Percentiles rank a stretch among this genome's conserved stretches.
These are phyloP conservation scores for Poeciliopsis infans DNA, from an alignment of 2,797 vertebrate genomes.

Conservation along the genomic window DNA sequence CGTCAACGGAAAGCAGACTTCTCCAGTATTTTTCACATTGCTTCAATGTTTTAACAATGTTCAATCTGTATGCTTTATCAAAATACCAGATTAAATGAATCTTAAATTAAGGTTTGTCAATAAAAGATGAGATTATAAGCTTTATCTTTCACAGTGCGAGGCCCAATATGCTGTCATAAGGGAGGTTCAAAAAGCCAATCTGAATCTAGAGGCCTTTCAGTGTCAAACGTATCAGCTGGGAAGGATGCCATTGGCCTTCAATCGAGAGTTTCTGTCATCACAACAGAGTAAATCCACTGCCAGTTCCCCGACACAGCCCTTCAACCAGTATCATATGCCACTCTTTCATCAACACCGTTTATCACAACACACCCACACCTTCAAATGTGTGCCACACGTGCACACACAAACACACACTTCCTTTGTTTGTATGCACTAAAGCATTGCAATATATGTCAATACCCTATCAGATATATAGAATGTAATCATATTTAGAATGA, in stretches of 20 bases:
- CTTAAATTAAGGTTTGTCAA: neutral
- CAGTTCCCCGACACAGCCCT: slow-evolving; percentile 62
- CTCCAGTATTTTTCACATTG: neutral
- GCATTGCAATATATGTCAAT: slow-evolving; percentile 81
- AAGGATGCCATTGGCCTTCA: slow-evolving; percentile 30
- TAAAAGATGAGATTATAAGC: neutral
- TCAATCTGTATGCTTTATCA: neutral
- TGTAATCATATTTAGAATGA: slow-evolving; percentile 58
- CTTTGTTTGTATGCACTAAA: slow-evolving; percentile 54
- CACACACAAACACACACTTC: slow-evolving; percentile 55
- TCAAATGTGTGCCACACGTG: slow-evolving; percentile 51
- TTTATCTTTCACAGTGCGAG: neutral
- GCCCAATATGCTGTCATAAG: too few species aligned
- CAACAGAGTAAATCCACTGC: slow-evolving; percentile 70
- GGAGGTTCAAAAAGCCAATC: neutral
- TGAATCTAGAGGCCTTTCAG: slow-evolving; percentile 49
- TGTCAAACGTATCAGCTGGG: slow-evolving; percentile 22
- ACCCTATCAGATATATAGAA: slow-evolving; percentile 67
- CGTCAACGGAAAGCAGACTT: neutral
- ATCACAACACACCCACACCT: slow-evolving; percentile 45
- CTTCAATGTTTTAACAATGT: neutral
- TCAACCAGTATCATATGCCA: slow-evolving; percentile 43
- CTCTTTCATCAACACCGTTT: slow-evolving; percentile 49
- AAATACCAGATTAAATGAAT: neutral
- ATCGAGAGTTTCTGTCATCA: slow-evolving; percentile 50